Evolutionary conservation across 2,797 vertebrate species (phyloP), one percentile per base, ranked within the genome.

Genomic region (Cirrhinus molitorella): DNA sequence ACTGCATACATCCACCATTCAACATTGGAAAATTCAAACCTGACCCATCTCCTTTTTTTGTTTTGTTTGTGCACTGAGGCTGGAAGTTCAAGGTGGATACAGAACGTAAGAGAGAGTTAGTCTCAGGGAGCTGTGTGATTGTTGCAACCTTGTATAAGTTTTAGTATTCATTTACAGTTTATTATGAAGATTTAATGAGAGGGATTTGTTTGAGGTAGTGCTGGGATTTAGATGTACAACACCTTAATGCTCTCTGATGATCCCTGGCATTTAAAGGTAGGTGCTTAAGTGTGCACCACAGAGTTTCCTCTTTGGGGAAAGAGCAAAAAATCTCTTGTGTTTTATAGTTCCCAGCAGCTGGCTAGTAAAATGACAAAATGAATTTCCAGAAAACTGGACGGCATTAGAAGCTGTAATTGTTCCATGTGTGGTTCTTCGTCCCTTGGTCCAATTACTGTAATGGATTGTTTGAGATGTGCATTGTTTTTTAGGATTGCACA

Each of bases 291-390:
- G 25, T 59, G 57, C 28, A 72, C 25, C 53, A 72, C 21, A 68
- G 7, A n/a, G 17, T 70, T 80, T 70, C 6, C 25, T 14, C 14
- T 61, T 49, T 81, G 40, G 23, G 45, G 7, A 40, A 40, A 40
- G 8, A 40, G 37, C 8, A 31, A 45, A 70, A 43, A 40, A 72
- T 72, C 12, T 63, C 11, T 12, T 28, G 8, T 47, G 45, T 61
- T 82, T 73, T 57, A 57, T 55, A 72, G 66, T 63, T 72, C 34
- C 28, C 61, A 61, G 45, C 57, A 57, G 55, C 55, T 71, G 57
- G 45, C 2, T n/a, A 23, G 17, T 71, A n/a, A 68, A 77, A 75
- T 51, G 12, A 34, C 25, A 55, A 53, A 70, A 45, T 37, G 8
- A 67, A 19, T 61, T 75, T 67, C 59, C n/a, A 40, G 53, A 23